Conservation (phyloP, 1,140 invertebrate genomes). For the Galendromus occidentalis region DNA sequence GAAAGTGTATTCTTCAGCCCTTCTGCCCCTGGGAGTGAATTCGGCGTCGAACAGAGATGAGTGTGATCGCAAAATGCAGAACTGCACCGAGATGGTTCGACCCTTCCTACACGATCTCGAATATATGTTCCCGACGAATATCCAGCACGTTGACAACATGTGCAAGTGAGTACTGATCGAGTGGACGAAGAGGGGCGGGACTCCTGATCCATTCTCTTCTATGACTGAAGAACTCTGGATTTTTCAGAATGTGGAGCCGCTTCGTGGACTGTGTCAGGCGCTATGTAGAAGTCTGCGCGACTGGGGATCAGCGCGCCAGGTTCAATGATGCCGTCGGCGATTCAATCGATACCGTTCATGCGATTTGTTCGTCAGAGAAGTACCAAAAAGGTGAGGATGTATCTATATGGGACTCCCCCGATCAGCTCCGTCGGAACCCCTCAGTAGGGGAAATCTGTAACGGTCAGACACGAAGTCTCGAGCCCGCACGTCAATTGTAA, state of each 20-base stretch:
- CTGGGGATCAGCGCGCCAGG: constrained; percentile 16
- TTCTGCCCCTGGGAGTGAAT: too few relatives aligned
- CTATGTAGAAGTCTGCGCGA: constrained; percentile 20
- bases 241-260: constrained; percentile 20
- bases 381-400: constrained; percentile 21
- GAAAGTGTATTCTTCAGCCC: too few relatives aligned
- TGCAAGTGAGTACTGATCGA: constrained; percentile 20
- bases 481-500: too few relatives aligned
- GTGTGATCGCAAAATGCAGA: constrained; percentile 12
- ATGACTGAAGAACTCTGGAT: neutral
- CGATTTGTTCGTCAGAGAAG: constrained; percentile 21
- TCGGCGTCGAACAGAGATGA: neutral
- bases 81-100: constrained; percentile 19
- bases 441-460: too few relatives aligned
- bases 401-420: too few relatives aligned
- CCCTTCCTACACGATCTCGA: constrained; percentile 20
- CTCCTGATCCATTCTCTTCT: too few relatives aligned
- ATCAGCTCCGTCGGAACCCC: too few relatives aligned
- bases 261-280: constrained; percentile 22
- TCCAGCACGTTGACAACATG: constrained; percentile 20
- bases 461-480: too few relatives aligned
- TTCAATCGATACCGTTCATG: constrained; percentile 22
- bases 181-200: too few relatives aligned
- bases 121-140: constrained; percentile 22
- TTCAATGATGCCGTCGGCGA: constrained; percentile 22